Conservation (phyloP, 2,113 vertebrate genomes). For the Microtus oregoni region DNA sequence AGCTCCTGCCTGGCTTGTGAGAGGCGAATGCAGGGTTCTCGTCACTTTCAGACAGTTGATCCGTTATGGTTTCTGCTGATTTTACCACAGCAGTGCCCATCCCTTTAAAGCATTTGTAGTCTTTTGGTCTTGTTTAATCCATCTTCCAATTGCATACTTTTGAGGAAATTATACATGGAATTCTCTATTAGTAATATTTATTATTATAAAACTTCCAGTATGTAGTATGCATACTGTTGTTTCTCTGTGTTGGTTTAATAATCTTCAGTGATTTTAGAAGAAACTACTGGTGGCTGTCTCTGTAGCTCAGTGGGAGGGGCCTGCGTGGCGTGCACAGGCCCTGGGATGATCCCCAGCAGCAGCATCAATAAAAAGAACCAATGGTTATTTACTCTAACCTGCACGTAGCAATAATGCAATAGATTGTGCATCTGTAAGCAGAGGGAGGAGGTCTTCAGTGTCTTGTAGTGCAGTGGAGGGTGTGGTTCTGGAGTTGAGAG, state of each 20-base stretch:
- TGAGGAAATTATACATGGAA: slow-evolving; percentile 23
- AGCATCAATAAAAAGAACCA: not conserved
- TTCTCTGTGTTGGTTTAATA: slow-evolving; percentile 46
- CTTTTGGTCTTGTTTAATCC: slow-evolving; percentile 29
- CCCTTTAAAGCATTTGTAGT: slow-evolving; percentile 34
- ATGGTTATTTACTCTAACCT: not conserved
- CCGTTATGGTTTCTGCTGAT: slow-evolving; percentile 66
- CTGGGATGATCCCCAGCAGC: no score
- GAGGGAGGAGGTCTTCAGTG: not conserved
- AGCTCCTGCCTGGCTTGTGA: slow-evolving; percentile 66
- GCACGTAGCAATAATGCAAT: not conserved
- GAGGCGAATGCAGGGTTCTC: slow-evolving; percentile 70
- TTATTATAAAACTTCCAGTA: slow-evolving; percentile 15
- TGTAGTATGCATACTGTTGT: slow-evolving; percentile 34
- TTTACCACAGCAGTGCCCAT: slow-evolving; percentile 38
- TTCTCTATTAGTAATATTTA: slow-evolving; percentile 12
- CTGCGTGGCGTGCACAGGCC: not conserved
- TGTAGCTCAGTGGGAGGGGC: not conserved
- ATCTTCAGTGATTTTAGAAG: slow-evolving; percentile 21
- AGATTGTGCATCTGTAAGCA: not conserved
- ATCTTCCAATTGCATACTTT: slow-evolving; percentile 13
- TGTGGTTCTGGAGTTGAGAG: not conserved
- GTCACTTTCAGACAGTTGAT: slow-evolving; percentile 70
- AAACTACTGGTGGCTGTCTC: not conserved
- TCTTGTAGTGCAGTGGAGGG: not conserved